Evolutionary conservation across 2,113 vertebrate genomes (phyloP).

Genomic region (Labeo catla): DNA sequence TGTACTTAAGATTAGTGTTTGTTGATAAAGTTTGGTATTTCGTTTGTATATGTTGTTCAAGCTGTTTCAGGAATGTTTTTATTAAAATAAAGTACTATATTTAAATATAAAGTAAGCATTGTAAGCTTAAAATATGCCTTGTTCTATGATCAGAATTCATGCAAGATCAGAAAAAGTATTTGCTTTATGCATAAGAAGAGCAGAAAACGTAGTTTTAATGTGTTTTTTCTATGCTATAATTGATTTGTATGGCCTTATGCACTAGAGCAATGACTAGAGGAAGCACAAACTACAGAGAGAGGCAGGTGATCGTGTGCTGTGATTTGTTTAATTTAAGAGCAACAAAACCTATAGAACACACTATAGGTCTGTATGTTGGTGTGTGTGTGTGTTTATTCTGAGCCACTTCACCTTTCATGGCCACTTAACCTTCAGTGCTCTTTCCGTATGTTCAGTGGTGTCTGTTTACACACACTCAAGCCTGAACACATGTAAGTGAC

Average conservation of each 20-base stretch:
- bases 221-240: neutral
- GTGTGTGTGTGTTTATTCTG: neutral
- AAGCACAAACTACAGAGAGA: neutral
- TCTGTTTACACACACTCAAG: conserved; percentile 30
- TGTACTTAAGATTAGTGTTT: neutral
- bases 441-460: conserved; percentile 18
- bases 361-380: neutral
- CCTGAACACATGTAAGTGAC: conserved; percentile 22
- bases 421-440: conserved; percentile 31
- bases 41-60: neutral
- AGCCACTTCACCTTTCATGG: conserved; percentile 7
- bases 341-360: neutral
- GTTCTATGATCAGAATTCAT: neutral
- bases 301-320: neutral
- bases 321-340: neutral
- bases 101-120: no score
- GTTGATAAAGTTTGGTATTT: neutral
- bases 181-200: neutral
- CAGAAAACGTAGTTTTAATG: neutral
- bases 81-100: no score
- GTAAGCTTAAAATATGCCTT: neutral
- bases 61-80: neutral
- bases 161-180: neutral
- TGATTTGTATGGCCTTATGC: neutral
- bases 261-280: neutral